Evolutionary conservation across 92 coral and sea anemone genomes (phyloP), one percentile per base, ranked within the genome.

Genomic region (Bergia sp.): DNA sequence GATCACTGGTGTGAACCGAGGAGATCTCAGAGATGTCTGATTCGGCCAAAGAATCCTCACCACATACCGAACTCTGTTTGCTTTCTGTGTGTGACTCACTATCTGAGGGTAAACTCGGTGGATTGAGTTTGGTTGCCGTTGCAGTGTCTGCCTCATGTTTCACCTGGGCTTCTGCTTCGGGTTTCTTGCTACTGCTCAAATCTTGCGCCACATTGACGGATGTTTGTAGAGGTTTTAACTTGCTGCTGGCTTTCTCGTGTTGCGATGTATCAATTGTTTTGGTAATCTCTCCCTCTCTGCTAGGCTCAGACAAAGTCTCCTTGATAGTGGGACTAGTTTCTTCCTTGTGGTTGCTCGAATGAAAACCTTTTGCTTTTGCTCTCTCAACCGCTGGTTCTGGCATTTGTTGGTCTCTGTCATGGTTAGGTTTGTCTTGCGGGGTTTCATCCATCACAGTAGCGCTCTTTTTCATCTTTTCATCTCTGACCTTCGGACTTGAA

Each of bases 1-100:
- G 89, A 90, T 97, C 99, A 67, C 99, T 97, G 9, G 99, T 97
- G 86, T 97, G 99, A 39, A 97, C 99, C 13, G 99, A 97, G 15
- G 97, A 94, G 21, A 97, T 98, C 55, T 95, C 98, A 1, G 99
- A 95, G 36, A 97, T 90, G 82, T 94, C 98, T 0, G 98, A 96
- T 42, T 94, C 97, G 12, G 75, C 89, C 81, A 92, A 92, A 0
- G 98, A 95, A 64, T 81, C 91, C 43, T 93, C 94, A 40, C 88
- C 97, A 39, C 90, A 81, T 45, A 36, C 43, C 21, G 79, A 69
- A 18, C 36, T 40, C 12, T n/a, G 64, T 47, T 29, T 84, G 79
- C 87, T 84, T 16, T 84, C 87, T 67, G 23, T 15, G 29, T 36
- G 7, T 44, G 87, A 67, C 2, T 71, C 78, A 69, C 65, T 45